These are phyloP conservation scores for Parazoanthus darwini DNA, from an alignment of 92 coral and sea anemone genomes.

Conservation along the genomic window DNA sequence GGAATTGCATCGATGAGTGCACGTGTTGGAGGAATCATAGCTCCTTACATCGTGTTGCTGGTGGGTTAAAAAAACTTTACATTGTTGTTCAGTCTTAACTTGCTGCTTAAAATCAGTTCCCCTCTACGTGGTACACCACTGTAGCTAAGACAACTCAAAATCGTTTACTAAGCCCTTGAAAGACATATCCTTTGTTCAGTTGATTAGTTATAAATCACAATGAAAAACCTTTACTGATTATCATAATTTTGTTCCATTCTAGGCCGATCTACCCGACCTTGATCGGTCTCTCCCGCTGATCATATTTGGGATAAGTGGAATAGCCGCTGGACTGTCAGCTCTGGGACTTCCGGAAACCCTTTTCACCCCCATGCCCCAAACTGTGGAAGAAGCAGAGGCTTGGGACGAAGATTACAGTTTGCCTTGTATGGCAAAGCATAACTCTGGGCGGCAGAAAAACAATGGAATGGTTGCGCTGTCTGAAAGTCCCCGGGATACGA, in stretches of 20 bases:
- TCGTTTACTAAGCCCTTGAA: too few relatives aligned
- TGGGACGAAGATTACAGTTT: conserved; percentile 76
- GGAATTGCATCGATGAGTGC: conserved; percentile 84
- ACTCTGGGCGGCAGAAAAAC: not conserved
- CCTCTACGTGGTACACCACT: too few relatives aligned
- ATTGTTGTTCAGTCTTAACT: too few relatives aligned
- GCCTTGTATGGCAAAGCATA: conserved; percentile 12
- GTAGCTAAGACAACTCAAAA: too few relatives aligned
- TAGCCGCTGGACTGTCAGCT: conserved; percentile 73
- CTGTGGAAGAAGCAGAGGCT: conserved; percentile 77
- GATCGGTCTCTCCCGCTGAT: conserved; percentile 58
- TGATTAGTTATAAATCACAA: not conserved
- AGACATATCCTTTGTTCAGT: too few relatives aligned
- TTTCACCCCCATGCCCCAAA: conserved; percentile 84
- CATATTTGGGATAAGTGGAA: conserved; percentile 74
- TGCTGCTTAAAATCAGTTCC: too few relatives aligned
- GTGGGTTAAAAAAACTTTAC: conserved; percentile 24
- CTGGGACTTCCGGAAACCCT: conserved; percentile 85
- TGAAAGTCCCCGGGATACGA: not conserved
- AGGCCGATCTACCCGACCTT: conserved; percentile 65
- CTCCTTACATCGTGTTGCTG: conserved; percentile 81
- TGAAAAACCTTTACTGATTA: not conserved
- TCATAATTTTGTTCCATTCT: not conserved
- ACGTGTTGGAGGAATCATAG: conserved; percentile 77
- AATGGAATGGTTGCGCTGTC: not conserved